phyloP scores from a whole-genome alignment of 2,113 vertebrate genomes.

The Passer domesticus region DNA sequence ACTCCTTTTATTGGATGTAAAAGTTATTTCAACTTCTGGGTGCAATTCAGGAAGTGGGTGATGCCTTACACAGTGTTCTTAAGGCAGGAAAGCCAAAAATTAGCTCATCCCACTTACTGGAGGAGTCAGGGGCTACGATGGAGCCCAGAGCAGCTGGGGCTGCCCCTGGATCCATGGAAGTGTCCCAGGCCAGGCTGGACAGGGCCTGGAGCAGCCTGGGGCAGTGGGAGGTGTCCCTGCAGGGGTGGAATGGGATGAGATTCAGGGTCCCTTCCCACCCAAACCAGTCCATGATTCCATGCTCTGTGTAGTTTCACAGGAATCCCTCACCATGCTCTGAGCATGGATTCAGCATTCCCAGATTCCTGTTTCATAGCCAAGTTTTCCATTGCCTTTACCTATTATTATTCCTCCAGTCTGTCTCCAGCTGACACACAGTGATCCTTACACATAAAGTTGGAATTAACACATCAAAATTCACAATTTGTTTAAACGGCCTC shows the following conservation, averaged over 20 bases:
- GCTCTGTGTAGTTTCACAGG: background rate
- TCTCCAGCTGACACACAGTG: background rate
- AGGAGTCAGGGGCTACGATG: background rate
- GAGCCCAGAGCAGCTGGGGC: background rate
- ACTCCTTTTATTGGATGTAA: background rate
- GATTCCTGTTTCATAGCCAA: accelerated
- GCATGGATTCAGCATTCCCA: accelerated
- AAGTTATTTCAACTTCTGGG: constrained; percentile 18
- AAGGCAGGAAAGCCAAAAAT: background rate
- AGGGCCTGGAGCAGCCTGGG: background rate
- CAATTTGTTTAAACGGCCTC: background rate
- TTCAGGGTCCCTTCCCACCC: background rate
- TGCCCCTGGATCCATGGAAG: background rate
- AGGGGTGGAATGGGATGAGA: background rate
- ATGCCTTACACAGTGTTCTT: constrained; percentile 29
- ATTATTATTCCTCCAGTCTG: background rate
- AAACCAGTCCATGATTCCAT: background rate
- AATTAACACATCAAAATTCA: background rate
- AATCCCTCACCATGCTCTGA: background rate
- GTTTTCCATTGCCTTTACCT: background rate
- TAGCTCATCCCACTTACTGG: background rate
- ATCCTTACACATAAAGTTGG: background rate
- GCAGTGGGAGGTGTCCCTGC: background rate
- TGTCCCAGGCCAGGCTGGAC: background rate
- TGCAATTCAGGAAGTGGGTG: constrained; percentile 37